Conservation (phyloP, 2,113 vertebrate species). For the Oreotrochilus melanogaster region DNA sequence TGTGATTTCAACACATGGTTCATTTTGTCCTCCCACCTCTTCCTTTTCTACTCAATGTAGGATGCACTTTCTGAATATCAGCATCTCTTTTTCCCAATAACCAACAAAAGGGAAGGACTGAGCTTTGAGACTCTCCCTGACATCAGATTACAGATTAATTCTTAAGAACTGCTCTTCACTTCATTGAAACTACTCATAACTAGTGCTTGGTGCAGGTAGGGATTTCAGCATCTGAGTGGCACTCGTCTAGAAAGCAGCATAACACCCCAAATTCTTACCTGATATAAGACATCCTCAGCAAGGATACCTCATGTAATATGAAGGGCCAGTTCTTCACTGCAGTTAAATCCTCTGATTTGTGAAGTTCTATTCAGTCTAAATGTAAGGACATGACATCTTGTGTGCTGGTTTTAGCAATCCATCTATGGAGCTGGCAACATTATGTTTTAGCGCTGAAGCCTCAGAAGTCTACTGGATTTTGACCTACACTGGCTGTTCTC, state of each 20-base stretch:
- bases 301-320: not conserved
- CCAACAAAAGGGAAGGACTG: not conserved
- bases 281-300: not conserved
- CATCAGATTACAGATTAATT: not conserved
- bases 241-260: not conserved
- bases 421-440: not conserved
- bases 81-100: not conserved
- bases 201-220: not conserved
- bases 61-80: not conserved
- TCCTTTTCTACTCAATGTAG: not conserved
- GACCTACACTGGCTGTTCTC: not conserved
- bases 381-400: not conserved
- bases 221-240: not conserved
- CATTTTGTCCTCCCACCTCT: not conserved
- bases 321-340: not conserved
- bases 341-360: not conserved
- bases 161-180: not conserved
- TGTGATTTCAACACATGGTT: not conserved
- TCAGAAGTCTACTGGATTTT: not conserved
- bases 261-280: not conserved
- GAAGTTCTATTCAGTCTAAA: not conserved
- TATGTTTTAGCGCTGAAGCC: not conserved
- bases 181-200: not conserved
- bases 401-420: not conserved
- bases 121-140: not conserved